Conservation (phyloP, 2,113 vertebrate species). For the Puntigrus tetrazona region DNA sequence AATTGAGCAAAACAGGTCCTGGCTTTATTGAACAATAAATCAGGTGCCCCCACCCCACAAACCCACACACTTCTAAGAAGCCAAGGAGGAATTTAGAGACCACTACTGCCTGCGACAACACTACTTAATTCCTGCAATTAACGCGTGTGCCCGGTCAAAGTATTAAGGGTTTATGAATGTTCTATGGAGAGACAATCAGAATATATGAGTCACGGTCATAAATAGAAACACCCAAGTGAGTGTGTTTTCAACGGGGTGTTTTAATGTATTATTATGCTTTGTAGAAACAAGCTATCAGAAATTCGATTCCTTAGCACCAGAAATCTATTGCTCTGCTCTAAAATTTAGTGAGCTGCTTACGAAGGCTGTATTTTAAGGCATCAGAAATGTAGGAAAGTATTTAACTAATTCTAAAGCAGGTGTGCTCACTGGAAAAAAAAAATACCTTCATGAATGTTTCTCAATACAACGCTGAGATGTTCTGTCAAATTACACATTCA, state of each 20-base stretch:
- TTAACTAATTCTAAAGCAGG: background rate
- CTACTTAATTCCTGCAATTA: constrained; percentile 18
- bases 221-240: background rate
- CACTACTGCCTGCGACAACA: constrained; percentile 3
- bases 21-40: constrained; percentile 62
- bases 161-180: constrained; percentile 20
- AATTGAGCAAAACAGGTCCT: constrained; percentile 61
- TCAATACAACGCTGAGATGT: too few species aligned
- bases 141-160: background rate
- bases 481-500: too few species aligned
- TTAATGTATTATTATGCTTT: background rate
- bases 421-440: background rate
- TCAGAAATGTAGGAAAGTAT: background rate
- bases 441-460: background rate
- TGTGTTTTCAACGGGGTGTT: background rate
- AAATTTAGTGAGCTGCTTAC: background rate
- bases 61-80: background rate
- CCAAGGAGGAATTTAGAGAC: constrained; percentile 14
- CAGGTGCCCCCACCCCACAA: constrained; percentile 10
- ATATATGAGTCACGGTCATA: background rate
- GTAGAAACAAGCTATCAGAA: background rate
- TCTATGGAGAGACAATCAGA: background rate
- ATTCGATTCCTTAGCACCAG: background rate
- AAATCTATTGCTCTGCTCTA: background rate
- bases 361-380: background rate